Evolutionary conservation across 2,888 invertebrate species (phyloP).

Genomic region (Tiphia femorata): DNA sequence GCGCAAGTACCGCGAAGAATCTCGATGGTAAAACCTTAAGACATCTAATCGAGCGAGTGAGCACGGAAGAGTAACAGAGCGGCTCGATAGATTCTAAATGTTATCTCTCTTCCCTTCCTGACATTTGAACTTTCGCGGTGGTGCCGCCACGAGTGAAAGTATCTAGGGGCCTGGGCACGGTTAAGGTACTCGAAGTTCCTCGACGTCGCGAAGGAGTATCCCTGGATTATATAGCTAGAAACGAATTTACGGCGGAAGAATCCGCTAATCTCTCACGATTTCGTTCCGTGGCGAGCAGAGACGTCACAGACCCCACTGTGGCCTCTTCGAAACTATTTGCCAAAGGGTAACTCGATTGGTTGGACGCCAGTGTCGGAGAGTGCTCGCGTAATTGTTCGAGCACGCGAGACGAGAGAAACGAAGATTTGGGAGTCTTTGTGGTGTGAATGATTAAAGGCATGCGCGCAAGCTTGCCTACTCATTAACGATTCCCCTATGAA

Average conservation of each 20-base stretch:
- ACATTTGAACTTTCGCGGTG: slow-evolving; percentile 41
- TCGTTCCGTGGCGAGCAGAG: not conserved
- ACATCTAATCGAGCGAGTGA: slow-evolving; percentile 23
- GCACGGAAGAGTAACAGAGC: slow-evolving; percentile 17
- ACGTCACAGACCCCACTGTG: too few species aligned
- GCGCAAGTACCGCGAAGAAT: too few species aligned
- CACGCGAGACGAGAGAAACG: not conserved
- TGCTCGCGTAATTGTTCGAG: not conserved
- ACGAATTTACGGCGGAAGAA: slow-evolving; percentile 7
- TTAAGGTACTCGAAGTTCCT: slow-evolving; percentile 12
- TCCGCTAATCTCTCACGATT: slow-evolving; percentile 21
- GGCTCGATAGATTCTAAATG: slow-evolving; percentile 32
- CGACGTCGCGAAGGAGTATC: too few species aligned
- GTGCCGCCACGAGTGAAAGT: slow-evolving; percentile 41
- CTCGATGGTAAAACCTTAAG: too few species aligned
- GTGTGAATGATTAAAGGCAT: too few species aligned
- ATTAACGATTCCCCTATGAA: too few species aligned
- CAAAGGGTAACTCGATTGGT: not conserved
- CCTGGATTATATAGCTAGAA: slow-evolving; percentile 8
- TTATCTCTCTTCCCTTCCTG: slow-evolving; percentile 31
- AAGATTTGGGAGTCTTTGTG: not conserved
- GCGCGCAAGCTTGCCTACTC: too few species aligned
- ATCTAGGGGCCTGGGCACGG: slow-evolving; percentile 16
- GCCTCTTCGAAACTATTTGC: not conserved
- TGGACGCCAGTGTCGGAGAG: not conserved